A percentile compares a stretch with the other conserved stretches of the same genome.
phyloP scores from a whole-genome alignment of 2,797 vertebrate species.

The Hypotaenidia philippensis region DNA sequence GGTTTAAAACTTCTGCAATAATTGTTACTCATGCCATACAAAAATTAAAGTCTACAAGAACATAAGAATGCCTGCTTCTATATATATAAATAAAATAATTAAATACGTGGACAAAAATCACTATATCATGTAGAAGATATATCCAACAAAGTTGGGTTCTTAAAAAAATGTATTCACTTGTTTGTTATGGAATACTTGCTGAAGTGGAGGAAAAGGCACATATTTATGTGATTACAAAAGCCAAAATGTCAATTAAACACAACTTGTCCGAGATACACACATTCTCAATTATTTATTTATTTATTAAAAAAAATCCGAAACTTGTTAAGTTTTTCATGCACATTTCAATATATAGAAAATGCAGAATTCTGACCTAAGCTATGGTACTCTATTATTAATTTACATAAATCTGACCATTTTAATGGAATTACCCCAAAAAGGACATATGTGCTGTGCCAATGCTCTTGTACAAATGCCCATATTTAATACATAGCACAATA shows the following conservation, averaged over 20 bases:
- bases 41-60: neutral
- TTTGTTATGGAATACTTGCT: neutral
- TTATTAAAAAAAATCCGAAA: neutral
- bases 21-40: neutral
- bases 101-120: neutral
- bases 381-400: neutral
- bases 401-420: neutral
- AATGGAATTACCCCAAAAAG: neutral
- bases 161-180: neutral
- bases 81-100: neutral
- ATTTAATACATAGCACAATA: neutral
- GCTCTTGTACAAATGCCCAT: neutral
- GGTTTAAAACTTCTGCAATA: neutral
- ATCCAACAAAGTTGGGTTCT: neutral
- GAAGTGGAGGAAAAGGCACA: neutral
- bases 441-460: neutral
- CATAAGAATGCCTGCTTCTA: neutral
- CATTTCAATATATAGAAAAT: neutral
- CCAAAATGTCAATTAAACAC: neutral
- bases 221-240: neutral
- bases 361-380: neutral
- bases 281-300: too few species aligned
- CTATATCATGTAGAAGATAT: neutral
- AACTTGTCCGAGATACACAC: neutral
- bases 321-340: neutral